Base-by-base conservation (phyloP, 2,797 vertebrate genomes). In the Rhabdophis nuchalis region DNA sequence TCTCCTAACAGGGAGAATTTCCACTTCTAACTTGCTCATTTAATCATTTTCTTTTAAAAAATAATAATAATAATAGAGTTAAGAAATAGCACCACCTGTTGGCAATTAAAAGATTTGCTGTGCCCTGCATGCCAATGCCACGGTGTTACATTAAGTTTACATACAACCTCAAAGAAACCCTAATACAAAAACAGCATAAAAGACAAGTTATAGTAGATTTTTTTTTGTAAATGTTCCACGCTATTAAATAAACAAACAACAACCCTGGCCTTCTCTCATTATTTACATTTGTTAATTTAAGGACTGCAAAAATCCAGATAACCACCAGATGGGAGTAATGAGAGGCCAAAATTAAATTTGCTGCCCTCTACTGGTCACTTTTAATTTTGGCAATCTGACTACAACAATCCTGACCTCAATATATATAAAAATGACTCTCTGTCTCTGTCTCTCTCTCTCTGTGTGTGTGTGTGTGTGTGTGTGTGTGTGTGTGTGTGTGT, bases 241-340 rank as follows among this genome's bases (percentile, higher is more conserved):
- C 92, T 94, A 90, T 93, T 94, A 95, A 93, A 72, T 1, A 72
- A 6, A 8, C 27, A 61, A 46, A 52, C n/a, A 92, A 29, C 36
- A 56, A 11, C 2, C 50, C 94, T 90, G 41, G 14, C 90, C 95
- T 94, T 94, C 90, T 1, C 93, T 61, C 11, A 89, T 91, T 95
- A 94, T 93, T 96, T 94, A 92, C 88, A 92, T 94, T 96, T 46
- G 1, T 96, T 93, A 96, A 96, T 86, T 89, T 96, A 95, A 93
- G 77, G 87, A 58, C 93, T 82, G 72, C 72, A 82, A 82, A 46
- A 82, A 46, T 41, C 4, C 10, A 46, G 20, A 82, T 82, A 23
- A 82, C 36, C 72, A 46, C 9, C 20, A 82, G 72, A 46, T 25
- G 72, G 72, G 20, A 82, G 72, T 20, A 82, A 82, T 5, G 72